Percentiles rank a stretch among this genome's conserved stretches.
Conservation (phyloP, 2,113 vertebrate genomes). For the Xenopus borealis region DNA sequence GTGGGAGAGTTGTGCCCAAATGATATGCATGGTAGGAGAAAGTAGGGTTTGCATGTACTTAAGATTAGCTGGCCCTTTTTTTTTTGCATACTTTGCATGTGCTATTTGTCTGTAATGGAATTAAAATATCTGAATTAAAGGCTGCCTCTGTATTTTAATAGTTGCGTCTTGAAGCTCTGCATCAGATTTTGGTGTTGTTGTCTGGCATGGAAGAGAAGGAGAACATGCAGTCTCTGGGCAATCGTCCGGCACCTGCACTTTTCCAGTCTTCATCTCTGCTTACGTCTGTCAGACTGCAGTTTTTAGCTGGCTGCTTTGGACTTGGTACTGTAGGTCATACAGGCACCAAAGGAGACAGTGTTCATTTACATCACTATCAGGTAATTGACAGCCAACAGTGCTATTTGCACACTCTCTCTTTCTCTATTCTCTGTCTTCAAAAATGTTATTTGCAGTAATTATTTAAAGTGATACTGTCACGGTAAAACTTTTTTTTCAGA, state of each 20-base stretch:
- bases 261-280: slow-evolving; percentile 89
- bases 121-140: no score
- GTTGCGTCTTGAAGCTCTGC: slow-evolving; percentile 92
- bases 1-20: no score
- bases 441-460: no score
- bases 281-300: slow-evolving; percentile 92
- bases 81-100: no score
- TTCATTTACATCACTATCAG: slow-evolving; percentile 95
- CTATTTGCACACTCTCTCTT: no score
- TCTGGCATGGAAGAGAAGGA: slow-evolving; percentile 97
- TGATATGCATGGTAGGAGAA: no score
- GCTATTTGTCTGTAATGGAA: no score
- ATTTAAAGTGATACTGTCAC: no score
- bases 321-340: slow-evolving; percentile 81
- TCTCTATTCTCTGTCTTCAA: no score
- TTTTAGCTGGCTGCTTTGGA: slow-evolving; percentile 94
- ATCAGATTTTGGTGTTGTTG: slow-evolving; percentile 91
- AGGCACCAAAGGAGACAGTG: slow-evolving; percentile 82
- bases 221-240: slow-evolving; percentile 63
- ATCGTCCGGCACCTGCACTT: slow-evolving; percentile 58
- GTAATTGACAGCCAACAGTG: slow-evolving; percentile 52
- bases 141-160: slow-evolving; percentile 50
- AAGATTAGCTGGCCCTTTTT: no score
- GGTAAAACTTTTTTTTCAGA: no score
- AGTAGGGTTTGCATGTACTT: no score